These are phyloP conservation scores for Takifugu flavidus DNA, from an alignment of 2,113 vertebrate genomes.

Conservation along the genomic window DNA sequence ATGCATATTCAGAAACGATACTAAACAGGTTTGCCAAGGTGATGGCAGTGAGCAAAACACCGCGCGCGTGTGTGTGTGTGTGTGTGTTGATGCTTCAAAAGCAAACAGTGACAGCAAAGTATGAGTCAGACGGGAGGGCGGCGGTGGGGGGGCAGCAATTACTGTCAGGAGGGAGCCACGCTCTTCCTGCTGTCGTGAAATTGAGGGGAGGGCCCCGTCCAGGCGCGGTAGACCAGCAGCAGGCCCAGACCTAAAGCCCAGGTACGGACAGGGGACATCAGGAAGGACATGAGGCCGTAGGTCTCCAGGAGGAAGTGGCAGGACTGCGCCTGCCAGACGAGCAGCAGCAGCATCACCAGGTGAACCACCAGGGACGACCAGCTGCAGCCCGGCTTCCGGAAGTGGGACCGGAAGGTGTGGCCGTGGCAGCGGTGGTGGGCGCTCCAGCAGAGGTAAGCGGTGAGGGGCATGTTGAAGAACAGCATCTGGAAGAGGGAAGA, in stretches of 20 bases:
- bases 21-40: conserved; percentile 43
- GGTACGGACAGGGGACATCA: conserved; percentile 87
- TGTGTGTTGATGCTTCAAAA: conserved; percentile 5
- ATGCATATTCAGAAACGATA: conserved; percentile 67
- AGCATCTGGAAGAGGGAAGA: conserved; percentile 73
- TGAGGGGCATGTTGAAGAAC: conserved; percentile 93
- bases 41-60: conserved; percentile 29
- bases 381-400: conserved; percentile 63
- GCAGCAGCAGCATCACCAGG: conserved; percentile 80
- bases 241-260: conserved; percentile 83
- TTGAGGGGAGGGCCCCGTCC: conserved; percentile 74
- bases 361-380: conserved; percentile 70
- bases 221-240: conserved; percentile 79
- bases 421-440: conserved; percentile 84
- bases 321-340: conserved; percentile 87
- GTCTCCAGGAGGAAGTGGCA: conserved; percentile 87
- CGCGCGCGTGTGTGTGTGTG: conserved; percentile 12
- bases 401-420: conserved; percentile 83
- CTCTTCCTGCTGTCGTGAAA: conserved; percentile 78
- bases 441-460: conserved; percentile 91
- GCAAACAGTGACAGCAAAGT: conserved; percentile 39
- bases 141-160: conserved; percentile 30
- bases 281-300: conserved; percentile 84
- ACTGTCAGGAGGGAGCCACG: conserved; percentile 74
- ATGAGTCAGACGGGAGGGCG: conserved; percentile 35